Base-by-base conservation (phyloP, 1,140 invertebrate species). In the Gryon sp. region DNA sequence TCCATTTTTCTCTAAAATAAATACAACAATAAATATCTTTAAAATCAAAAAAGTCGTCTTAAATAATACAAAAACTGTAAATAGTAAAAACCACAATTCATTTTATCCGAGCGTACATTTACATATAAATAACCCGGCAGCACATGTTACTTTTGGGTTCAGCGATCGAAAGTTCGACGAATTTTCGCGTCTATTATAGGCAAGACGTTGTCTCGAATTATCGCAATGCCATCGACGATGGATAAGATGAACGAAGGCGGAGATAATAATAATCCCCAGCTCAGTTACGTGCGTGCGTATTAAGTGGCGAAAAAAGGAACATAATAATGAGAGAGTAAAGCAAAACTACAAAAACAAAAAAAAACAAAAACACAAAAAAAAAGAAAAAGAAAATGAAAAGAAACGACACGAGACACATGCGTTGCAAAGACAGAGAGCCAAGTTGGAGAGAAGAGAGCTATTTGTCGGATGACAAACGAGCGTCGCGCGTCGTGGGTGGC, bases 381-480 rank as follows among this genome's bases (percentile, higher is more conserved):
- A 52, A 34, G 65, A 36, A 38, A 48, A 48, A 50, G 16, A 63
- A 26, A 36, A 14, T 46, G 57, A 40, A 14, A 69, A 69, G 72
- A 62, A 60, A 20, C 38, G 66, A 66, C 76, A 38, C 59, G 65
- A 70, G 66, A 74, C 68, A 74, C 65, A 76, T 72, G 66, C 65
- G 68, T 73, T 30, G 73, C 59, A 53, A 66, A 69, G 57, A 57
- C 62, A 48, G n/a, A n/a, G n/a, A n/a, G n/a, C n/a, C n/a, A n/a
- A 41, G 55, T 75, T 22, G 62, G 57, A 52, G 70, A 72, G 68
- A 78, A 52, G 70, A 72, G 68, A 78, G 83, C 87, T 87, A 89
- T 89, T 88, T 88, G 86, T 88, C 85, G 85, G 84, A 87, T 88
- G 86, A 88, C 83, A 89, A 88, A 89, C 85, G 87, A 88, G 84